Conservation (phyloP, 2,888 invertebrate genomes). For the Tanypteryx hageni region DNA sequence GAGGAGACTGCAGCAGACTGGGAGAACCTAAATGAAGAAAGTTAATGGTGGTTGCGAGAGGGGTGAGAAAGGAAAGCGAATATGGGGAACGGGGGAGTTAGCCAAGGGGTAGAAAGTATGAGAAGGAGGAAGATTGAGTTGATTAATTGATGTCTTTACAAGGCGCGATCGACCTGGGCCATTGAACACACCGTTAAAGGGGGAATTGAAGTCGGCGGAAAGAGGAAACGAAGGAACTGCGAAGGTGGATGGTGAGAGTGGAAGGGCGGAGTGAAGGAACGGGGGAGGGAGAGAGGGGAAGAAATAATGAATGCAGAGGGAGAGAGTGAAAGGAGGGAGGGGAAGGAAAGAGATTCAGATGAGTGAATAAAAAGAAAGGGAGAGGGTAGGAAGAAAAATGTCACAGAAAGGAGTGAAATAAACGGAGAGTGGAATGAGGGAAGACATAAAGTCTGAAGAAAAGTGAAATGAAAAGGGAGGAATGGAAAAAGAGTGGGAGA, state of each 20-base stretch:
- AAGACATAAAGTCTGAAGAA: too few species aligned
- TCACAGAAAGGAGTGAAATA: background rate
- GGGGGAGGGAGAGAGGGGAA: background rate
- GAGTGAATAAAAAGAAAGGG: background rate
- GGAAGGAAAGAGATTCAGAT: background rate
- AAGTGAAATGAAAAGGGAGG: background rate
- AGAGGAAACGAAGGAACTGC: background rate
- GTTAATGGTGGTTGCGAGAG: background rate
- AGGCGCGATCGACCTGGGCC: slow-evolving; percentile 35
- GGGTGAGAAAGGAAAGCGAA: background rate
- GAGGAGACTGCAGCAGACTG: background rate
- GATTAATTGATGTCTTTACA: slow-evolving; percentile 41
- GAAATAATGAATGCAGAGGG: background rate
- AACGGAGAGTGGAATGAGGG: too few species aligned
- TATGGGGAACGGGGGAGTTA: background rate
- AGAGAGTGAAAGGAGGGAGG: background rate
- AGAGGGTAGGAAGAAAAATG: background rate
- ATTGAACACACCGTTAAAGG: background rate
- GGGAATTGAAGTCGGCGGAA: background rate
- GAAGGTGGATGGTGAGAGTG: background rate
- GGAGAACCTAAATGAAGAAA: background rate
- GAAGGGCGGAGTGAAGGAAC: background rate
- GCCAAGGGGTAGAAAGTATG: too few species aligned
- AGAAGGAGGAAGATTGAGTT: background rate
- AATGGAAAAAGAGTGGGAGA: background rate